Base-by-base conservation (phyloP, 2,797 vertebrate species). In the Artibeus jamaicensis region DNA sequence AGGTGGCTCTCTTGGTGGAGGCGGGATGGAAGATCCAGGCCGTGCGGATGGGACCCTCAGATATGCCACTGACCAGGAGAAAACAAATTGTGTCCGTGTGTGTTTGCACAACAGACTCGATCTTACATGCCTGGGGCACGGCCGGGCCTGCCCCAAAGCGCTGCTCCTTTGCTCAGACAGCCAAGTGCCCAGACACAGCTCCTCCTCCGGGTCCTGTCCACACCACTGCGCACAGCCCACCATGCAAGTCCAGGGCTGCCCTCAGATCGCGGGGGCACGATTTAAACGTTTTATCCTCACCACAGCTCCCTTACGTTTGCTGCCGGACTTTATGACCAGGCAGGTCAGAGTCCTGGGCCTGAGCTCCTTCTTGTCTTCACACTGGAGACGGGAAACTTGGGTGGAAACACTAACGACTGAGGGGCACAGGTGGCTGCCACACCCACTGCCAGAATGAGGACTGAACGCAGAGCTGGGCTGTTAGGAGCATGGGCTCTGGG, bases 151-250 rank as follows among this genome's bases (percentile, higher is more conserved):
- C n/a, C 50, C 5, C 18, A 16, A 9, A 34, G 6, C 4, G 0
- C 0, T 16, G 48, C 71, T 70, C 15, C 24, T 0, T 3, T 0
- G 44, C 22, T 6, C 39, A 46, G 2, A n/a, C 34, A 53, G 34
- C 0, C 6, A 18, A 70, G 79, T 18, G 12, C 65, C 62, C 71
- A 18, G 73, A 57, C 55, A 21, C 1, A 48, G 34, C 12, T 59
- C 37, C 70, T 32, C n/a, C 68, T 53, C 26, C 5, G 10, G 53
- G 59, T 67, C 24, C 2, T 44, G 16, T 74, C 70, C 46, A 10
- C 42, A 53, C 14, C 37, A 12, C 74, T 29, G 9, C 9, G 9
- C 48, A 50, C 22, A 42, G 71, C 39, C 55, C 57, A 15, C 9
- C 22, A 11, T 7, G 3, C 0, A 74, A 22, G 34, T 70, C 62